Evolutionary conservation across 2,888 invertebrate genomes (phyloP).

Genomic region (Celastrina argiolus): DNA sequence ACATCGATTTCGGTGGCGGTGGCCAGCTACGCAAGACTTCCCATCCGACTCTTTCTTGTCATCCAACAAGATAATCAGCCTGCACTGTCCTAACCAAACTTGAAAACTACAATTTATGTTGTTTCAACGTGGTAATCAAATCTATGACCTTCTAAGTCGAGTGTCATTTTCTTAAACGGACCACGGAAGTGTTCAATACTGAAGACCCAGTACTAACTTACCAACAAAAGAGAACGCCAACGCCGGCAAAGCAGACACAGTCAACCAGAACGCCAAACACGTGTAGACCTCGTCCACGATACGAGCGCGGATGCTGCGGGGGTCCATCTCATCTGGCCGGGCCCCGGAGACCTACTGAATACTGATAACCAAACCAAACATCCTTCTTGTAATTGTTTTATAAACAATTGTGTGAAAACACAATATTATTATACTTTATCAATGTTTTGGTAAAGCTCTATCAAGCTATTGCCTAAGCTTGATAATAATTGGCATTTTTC

Average conservation of each 20-base stretch:
- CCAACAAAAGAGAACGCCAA: slow-evolving; percentile 64
- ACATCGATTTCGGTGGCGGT: no score
- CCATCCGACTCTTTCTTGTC: no score
- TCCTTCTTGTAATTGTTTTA: slow-evolving; percentile 23
- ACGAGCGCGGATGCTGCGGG: slow-evolving; percentile 47
- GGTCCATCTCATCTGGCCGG: slow-evolving; percentile 38
- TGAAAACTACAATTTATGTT: no score
- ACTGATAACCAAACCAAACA: slow-evolving; percentile 24
- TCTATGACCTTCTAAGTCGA: no score
- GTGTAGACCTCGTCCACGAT: slow-evolving; percentile 58
- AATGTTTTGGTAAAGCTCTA: background rate
- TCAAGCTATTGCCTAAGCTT: background rate
- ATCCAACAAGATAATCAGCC: no score
- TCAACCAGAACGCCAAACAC: slow-evolving; percentile 64
- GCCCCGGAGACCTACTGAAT: slow-evolving; percentile 4
- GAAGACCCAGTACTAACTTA: slow-evolving; percentile 38
- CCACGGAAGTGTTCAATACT: no score
- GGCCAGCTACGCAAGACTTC: no score
- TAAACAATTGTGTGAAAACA: slow-evolving; percentile 24
- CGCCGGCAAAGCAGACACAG: slow-evolving; percentile 59
- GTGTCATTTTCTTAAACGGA: no score
- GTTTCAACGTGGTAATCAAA: no score
- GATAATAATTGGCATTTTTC: background rate
- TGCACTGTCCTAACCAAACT: no score
- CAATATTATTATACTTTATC: slow-evolving; percentile 2